A percentile compares a stretch with the other conserved stretches of the same genome.
These are phyloP conservation scores for Clavelina lepadiformis DNA, from an alignment of 23 tunicate genomes.

Conservation along the genomic window DNA sequence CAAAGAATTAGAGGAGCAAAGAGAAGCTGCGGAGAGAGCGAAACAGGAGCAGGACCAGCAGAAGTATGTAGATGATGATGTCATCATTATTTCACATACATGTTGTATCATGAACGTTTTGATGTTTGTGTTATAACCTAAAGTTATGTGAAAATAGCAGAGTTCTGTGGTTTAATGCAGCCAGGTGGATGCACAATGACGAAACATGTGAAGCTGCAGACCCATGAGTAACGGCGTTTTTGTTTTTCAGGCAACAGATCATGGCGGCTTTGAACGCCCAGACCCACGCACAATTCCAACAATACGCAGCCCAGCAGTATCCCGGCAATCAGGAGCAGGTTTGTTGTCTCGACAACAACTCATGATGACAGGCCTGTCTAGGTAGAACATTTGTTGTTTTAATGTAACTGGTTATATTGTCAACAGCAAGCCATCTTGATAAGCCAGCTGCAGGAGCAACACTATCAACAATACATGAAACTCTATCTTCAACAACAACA, in stretches of 20 bases:
- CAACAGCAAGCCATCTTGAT: conserved; percentile 75
- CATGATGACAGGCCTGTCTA: no score
- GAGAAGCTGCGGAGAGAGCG: conserved; percentile 53
- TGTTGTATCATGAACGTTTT: neutral
- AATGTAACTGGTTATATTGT: no score
- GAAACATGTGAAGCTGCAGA: no score
- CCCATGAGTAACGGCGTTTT: neutral
- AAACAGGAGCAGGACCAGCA: conserved; percentile 74
- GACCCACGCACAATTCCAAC: conserved; percentile 94
- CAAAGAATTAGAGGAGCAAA: conserved; percentile 34
- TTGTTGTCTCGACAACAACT: neutral
- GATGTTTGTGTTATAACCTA: neutral
- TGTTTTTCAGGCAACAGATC: conserved; percentile 70
- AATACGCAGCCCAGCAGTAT: conserved; percentile 95
- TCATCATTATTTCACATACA: no score
- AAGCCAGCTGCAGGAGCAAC: conserved; percentile 89
- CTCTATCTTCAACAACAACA: conserved; percentile 75
- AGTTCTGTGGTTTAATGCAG: neutral
- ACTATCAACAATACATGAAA: conserved; percentile 94
- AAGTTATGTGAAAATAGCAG: neutral
- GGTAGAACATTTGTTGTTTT: no score
- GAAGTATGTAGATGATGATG: conserved; percentile 27
- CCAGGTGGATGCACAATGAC: neutral
- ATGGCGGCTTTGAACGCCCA: conserved; percentile 95
- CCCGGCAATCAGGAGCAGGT: conserved; percentile 94